Evolutionary conservation across 2,797 vertebrate species (phyloP), one percentile per base, ranked within the genome.

Genomic region (Malurus leucopterus): DNA sequence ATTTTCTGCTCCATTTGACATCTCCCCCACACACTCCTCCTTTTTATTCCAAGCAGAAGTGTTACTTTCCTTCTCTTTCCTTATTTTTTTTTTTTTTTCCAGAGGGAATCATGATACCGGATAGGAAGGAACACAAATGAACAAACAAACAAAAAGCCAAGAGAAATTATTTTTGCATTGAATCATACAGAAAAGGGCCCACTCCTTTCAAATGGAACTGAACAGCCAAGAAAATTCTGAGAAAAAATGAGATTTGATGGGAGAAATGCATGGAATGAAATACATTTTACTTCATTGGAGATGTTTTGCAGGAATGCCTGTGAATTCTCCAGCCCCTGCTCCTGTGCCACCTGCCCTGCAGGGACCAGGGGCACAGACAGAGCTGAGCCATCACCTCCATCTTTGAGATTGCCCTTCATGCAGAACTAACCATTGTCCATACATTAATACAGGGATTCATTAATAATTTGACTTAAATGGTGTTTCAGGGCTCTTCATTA

Each of bases 1-100:
- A 80, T 93, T 90, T 94, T 83, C 87, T 89, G 32, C 75, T 91
- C 51, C 7, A 1, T 90, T 67, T 95, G 93, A 95, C 92, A 87
- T 93, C 85, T 93, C 85, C 79, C 79, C 83, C 87, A 65, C 44
- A 51, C 58, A 32, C 92, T 87, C 70, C 91, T 92, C 93, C 89
- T 51, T 79, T 80, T 80, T 38, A 64, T 38, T 87, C 54, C 79
- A 74, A 75, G 75, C 29, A 63, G 82, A 85, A 87, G 75, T 74
- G 72, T 47, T 90, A 9, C 68, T 89, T 84, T 84, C 57, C 44
- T 70, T 69, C 67, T 75, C 54, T 51, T 79, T 54, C 61, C 18
- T 92, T 79, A 73, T 58, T 57, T 63, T 27, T 53, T 47, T 55
- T 32, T 49, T 71, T 27, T 29, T 49, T 36, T 2, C 55, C 70